These are phyloP conservation scores for Latrodectus elegans DNA, from an alignment of 2,888 invertebrate genomes.

Conservation along the genomic window DNA sequence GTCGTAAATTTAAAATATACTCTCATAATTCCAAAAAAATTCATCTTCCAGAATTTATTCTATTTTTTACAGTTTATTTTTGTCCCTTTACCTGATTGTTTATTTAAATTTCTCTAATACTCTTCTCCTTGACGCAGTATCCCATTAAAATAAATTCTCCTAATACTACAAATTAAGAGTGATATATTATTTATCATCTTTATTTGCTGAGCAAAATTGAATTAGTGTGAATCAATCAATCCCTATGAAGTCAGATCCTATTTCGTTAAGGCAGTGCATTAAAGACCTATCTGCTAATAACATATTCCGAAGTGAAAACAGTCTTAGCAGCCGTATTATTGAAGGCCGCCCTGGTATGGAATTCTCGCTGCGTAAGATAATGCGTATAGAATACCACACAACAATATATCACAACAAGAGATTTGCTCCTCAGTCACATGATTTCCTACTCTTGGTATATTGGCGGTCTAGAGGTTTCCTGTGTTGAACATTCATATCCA, in stretches of 20 bases:
- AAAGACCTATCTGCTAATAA: not conserved
- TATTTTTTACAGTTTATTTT: too few relatives aligned
- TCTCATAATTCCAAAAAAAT: too few relatives aligned
- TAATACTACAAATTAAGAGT: conserved; percentile 9
- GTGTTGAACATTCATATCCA: not conserved
- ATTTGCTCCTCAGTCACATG: not conserved
- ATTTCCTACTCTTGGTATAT: not conserved
- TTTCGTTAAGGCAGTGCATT: not conserved
- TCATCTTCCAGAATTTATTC: too few relatives aligned
- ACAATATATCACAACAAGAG: too few relatives aligned
- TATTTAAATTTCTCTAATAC: too few relatives aligned
- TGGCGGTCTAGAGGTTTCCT: not conserved
- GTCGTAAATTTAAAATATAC: too few relatives aligned
- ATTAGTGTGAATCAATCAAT: conserved; percentile 1
- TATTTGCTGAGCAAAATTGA: conserved; percentile 20
- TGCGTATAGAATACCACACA: too few relatives aligned
- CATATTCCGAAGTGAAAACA: not conserved
- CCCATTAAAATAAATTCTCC: not conserved
- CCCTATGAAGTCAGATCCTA: not conserved
- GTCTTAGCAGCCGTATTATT: not conserved
- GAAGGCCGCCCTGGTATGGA: too few relatives aligned
- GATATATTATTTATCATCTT: conserved; percentile 28
- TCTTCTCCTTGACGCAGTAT: too few relatives aligned
- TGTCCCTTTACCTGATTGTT: too few relatives aligned
- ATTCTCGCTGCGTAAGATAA: too few relatives aligned